phyloP scores from a whole-genome alignment of 2,797 vertebrate genomes.

The Molossus molossus region DNA sequence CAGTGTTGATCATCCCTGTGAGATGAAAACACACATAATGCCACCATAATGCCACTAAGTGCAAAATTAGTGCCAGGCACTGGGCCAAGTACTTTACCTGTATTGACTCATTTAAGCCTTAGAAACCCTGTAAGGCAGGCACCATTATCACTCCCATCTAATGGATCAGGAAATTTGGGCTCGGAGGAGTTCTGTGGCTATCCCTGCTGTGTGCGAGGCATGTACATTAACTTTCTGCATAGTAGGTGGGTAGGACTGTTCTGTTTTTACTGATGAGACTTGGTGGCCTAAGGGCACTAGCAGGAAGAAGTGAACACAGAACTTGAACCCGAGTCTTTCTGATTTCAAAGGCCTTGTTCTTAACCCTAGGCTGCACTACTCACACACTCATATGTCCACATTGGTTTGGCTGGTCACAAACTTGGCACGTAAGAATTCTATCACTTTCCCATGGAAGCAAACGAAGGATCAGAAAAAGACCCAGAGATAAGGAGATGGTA shows the following conservation, averaged over 20 bases:
- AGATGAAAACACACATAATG: background rate
- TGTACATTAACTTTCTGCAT: background rate
- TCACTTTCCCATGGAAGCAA: conserved; percentile 3
- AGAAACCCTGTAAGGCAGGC: background rate
- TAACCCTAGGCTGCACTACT: background rate
- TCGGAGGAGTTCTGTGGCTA: background rate
- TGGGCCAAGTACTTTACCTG: background rate
- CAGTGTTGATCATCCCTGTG: background rate
- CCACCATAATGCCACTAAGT: background rate
- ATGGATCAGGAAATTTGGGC: background rate
- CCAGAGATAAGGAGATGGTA: background rate
- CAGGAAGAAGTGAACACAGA: background rate
- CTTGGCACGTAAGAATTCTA: background rate
- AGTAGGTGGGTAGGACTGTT: background rate
- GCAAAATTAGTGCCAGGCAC: background rate
- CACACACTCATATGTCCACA: background rate
- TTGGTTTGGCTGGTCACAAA: background rate
- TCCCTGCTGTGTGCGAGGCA: background rate
- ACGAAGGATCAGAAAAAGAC: background rate
- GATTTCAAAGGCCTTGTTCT: conserved; percentile 52
- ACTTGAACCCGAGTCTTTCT: conserved; percentile 27
- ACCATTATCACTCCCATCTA: background rate
- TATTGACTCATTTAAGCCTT: background rate
- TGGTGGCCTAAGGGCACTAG: background rate
- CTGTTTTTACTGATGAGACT: conserved; percentile 16